These are phyloP conservation scores for Uloborus diversus DNA, from an alignment of 1,140 invertebrate species.

Conservation along the genomic window DNA sequence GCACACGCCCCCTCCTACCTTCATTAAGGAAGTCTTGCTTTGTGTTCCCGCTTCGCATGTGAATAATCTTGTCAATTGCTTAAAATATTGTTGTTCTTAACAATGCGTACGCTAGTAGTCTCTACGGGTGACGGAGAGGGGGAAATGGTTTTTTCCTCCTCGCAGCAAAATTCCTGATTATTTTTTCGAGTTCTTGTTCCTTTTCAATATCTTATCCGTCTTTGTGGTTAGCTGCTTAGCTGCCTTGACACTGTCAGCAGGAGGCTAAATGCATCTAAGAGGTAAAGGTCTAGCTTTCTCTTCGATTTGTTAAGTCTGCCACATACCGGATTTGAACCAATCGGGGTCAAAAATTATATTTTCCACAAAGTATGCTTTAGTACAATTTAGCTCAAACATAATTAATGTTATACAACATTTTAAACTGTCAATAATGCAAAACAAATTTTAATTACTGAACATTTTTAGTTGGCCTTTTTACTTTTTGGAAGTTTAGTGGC, in stretches of 20 bases:
- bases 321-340: too few relatives aligned
- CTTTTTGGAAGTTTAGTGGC: too few relatives aligned
- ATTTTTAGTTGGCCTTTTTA: too few relatives aligned
- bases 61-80: slow-evolving; percentile 53
- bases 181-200: not conserved
- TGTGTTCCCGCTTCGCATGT: slow-evolving; percentile 13
- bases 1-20: not conserved
- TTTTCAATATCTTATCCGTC: not conserved
- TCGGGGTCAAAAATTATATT: too few relatives aligned
- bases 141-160: not conserved
- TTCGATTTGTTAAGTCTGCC: too few relatives aligned
- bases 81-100: slow-evolving; percentile 37
- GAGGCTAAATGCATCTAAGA: not conserved
- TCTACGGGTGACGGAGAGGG: not conserved
- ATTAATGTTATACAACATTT: too few relatives aligned
- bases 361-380: too few relatives aligned
- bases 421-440: too few relatives aligned
- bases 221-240: not conserved
- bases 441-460: too few relatives aligned
- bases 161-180: not conserved
- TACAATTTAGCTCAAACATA: too few relatives aligned
- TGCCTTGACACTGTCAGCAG: not conserved
- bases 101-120: not conserved
- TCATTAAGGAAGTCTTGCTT: slow-evolving; percentile 26
- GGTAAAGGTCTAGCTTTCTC: too few relatives aligned